phyloP scores from a whole-genome alignment of 2,888 invertebrate species.

The Dyspetes luteomarginatus region DNA sequence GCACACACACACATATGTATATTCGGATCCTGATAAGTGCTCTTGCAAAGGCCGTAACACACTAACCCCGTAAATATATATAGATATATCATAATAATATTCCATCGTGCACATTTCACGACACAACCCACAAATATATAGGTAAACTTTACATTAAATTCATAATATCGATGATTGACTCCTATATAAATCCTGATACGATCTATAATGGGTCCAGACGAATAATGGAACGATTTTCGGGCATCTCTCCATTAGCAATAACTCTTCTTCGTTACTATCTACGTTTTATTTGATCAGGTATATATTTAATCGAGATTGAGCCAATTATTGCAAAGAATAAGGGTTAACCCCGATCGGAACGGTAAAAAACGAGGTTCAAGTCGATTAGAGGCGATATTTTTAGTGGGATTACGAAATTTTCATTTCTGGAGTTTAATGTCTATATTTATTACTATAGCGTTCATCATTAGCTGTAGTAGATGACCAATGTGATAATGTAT shows the following conservation, averaged over 20 bases:
- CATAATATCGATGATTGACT: slow-evolving; percentile 16
- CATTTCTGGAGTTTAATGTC: too few species aligned
- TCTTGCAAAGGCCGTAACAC: slow-evolving; percentile 34
- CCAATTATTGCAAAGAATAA: too few species aligned
- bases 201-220: slow-evolving; percentile 8
- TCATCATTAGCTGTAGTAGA: too few species aligned
- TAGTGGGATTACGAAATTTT: too few species aligned
- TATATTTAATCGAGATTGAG: too few species aligned
- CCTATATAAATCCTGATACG: slow-evolving; percentile 17
- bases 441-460: too few species aligned
- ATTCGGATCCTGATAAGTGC: slow-evolving; percentile 58
- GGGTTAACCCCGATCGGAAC: too few species aligned
- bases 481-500: slow-evolving; percentile 19
- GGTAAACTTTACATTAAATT: not conserved
- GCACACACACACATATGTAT: slow-evolving; percentile 34
- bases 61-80: slow-evolving; percentile 41
- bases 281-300: too few species aligned
- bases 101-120: slow-evolving; percentile 6
- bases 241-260: slow-evolving; percentile 38
- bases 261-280: not conserved
- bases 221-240: slow-evolving; percentile 29
- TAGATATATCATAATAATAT: not conserved
- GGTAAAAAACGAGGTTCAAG: not conserved
- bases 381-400: too few species aligned
- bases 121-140: not conserved